Conservation (phyloP, 2,888 invertebrate genomes). For the Microctonus brassicae region DNA sequence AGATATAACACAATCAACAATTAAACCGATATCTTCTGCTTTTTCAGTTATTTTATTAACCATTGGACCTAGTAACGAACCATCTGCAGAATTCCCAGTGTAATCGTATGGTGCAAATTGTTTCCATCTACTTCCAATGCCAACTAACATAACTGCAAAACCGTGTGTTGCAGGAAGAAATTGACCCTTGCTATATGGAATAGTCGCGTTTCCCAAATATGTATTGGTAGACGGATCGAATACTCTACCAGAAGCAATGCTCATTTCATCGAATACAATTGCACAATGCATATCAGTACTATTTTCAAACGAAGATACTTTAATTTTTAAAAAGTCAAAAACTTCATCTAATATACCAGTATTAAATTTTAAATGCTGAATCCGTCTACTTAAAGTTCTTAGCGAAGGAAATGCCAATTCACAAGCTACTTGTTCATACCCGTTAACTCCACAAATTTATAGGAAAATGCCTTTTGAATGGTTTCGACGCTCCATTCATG, state of each 20-base stretch:
- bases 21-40: no score
- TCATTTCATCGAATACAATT: slow-evolving; percentile 43
- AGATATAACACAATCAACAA: no score
- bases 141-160: slow-evolving; percentile 54
- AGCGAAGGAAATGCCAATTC: no score
- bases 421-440: no score
- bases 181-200: slow-evolving; percentile 16
- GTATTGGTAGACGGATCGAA: slow-evolving; percentile 36
- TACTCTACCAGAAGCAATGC: slow-evolving; percentile 27
- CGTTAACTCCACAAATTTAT: no score
- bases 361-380: slow-evolving; percentile 36
- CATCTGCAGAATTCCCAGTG: slow-evolving; percentile 38
- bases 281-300: slow-evolving; percentile 36
- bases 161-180: slow-evolving; percentile 47
- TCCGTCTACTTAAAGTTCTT: slow-evolving; percentile 25
- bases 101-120: no score
- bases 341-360: slow-evolving; percentile 37
- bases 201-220: slow-evolving; percentile 28
- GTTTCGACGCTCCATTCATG: no score
- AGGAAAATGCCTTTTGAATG: no score
- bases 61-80: no score
- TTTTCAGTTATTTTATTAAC: no score
- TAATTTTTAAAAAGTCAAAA: slow-evolving; percentile 36
- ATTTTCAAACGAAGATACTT: slow-evolving; percentile 28
- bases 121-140: slow-evolving; percentile 52